Percentiles rank a stretch among this genome's conserved stretches.
Conservation (phyloP, 2,113 vertebrate species). For the Sinocyclocheilus anophthalmus region DNA sequence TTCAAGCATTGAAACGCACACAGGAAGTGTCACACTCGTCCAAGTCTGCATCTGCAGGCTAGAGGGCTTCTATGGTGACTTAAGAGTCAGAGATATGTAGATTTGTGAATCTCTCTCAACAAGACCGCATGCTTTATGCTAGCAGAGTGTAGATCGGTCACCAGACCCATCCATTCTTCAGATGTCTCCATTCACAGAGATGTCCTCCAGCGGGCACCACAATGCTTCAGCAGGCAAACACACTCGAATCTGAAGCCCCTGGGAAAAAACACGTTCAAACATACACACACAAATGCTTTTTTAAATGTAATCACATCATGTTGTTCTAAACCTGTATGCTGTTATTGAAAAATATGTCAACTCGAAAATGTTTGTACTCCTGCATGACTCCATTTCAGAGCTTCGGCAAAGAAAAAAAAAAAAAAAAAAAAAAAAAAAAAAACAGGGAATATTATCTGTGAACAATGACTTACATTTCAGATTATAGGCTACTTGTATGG, state of each 20-base stretch:
- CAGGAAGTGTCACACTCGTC: slow-evolving; percentile 1
- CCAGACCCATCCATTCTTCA: slow-evolving; percentile 80
- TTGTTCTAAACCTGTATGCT: neutral
- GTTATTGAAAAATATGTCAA: neutral
- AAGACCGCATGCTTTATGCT: slow-evolving; percentile 71
- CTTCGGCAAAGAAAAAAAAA: too few species aligned
- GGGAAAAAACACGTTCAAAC: slow-evolving; percentile 65
- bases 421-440: too few species aligned
- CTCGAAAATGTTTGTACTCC: neutral
- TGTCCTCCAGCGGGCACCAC: slow-evolving; percentile 74
- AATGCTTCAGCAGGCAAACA: slow-evolving; percentile 77
- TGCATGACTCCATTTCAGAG: too few species aligned
- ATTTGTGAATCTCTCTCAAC: slow-evolving; percentile 42
- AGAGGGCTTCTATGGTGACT: slow-evolving; percentile 30
- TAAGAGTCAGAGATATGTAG: slow-evolving; percentile 42
- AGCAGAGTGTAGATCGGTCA: slow-evolving; percentile 75
- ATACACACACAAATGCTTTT: neutral
- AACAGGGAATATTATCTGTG: too few species aligned
- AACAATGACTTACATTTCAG: too few species aligned
- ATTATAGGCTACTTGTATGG: too few species aligned
- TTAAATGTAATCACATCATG: neutral
- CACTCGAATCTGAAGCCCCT: slow-evolving; percentile 73
- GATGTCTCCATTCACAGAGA: slow-evolving; percentile 76
- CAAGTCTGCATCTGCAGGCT: slow-evolving; percentile 35
- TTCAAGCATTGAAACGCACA: slow-evolving; percentile 1